Conservation (phyloP, 2,797 vertebrate genomes). For the Pteropus rufus region DNA sequence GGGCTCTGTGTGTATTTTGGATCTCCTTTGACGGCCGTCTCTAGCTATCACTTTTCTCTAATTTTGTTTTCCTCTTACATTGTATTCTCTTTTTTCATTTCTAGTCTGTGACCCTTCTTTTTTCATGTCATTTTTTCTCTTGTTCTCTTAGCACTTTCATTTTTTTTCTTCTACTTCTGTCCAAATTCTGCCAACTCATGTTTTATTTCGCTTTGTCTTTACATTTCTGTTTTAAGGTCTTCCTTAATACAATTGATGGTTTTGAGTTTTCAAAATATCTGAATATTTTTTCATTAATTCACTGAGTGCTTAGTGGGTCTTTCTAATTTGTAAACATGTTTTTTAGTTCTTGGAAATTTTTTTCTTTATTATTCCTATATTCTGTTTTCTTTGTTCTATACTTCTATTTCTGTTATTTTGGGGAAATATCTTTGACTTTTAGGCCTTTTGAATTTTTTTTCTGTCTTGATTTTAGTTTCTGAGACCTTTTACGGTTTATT, state of each 20-base stretch:
- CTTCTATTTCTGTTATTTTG: background rate
- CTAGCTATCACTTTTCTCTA: background rate
- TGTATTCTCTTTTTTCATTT: background rate
- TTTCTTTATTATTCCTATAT: background rate
- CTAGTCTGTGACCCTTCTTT: background rate
- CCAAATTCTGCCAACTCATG: background rate
- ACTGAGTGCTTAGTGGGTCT: background rate
- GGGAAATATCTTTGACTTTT: background rate
- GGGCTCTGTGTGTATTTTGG: background rate
- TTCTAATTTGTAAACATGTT: background rate
- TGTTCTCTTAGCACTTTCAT: background rate
- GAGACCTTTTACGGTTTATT: background rate
- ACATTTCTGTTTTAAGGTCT: background rate
- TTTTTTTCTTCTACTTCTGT: background rate
- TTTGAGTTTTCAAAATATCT: background rate
- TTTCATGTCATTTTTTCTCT: background rate
- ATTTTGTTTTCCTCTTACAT: background rate
- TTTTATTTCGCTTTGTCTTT: background rate
- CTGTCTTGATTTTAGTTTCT: background rate
- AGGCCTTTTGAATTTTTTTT: background rate
- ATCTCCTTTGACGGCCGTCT: background rate
- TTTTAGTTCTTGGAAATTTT: background rate
- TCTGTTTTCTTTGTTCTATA: background rate
- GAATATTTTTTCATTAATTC: background rate
- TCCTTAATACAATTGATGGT: background rate